phyloP scores from a whole-genome alignment of 2,113 vertebrate species.

The Atlantisia rogersi region DNA sequence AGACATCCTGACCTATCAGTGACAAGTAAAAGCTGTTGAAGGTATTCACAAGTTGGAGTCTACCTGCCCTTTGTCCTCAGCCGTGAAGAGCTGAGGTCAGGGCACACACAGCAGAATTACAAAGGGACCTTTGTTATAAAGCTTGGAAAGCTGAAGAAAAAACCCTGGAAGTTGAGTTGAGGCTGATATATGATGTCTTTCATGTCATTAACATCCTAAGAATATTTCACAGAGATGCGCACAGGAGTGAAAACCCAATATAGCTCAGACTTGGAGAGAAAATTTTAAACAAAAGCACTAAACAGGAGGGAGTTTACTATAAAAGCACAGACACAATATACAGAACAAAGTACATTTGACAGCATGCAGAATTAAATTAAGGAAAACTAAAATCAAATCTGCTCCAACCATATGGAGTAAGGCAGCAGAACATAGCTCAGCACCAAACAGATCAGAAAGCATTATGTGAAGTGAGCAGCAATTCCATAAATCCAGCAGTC shows the following conservation, averaged over 20 bases:
- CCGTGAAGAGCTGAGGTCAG: not conserved
- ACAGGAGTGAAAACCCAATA: not conserved
- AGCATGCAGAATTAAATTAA: slow-evolving; percentile 59
- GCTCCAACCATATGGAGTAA: slow-evolving; percentile 58
- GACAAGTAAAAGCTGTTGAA: not conserved
- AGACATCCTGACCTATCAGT: not conserved
- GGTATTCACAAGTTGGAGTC: not conserved
- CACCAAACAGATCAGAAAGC: slow-evolving; percentile 55
- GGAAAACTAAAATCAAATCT: slow-evolving; percentile 65
- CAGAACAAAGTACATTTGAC: slow-evolving; percentile 61
- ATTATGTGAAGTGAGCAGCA: slow-evolving; percentile 51
- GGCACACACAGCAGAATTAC: not conserved
- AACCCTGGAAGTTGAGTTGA: not conserved
- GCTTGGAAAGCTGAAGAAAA: not conserved
- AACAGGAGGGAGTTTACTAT: slow-evolving; percentile 42
- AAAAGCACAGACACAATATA: slow-evolving; percentile 40
- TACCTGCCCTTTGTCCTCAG: not conserved
- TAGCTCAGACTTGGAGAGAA: slow-evolving; percentile 5
- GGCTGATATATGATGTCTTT: not conserved
- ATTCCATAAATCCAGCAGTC: slow-evolving; percentile 36
- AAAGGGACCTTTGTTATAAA: not conserved
- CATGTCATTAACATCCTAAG: slow-evolving; percentile 3
- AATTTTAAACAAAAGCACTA: slow-evolving; percentile 12
- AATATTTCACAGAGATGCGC: not conserved
- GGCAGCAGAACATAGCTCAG: slow-evolving; percentile 50